Evolutionary conservation across 1,140 invertebrate species (phyloP).

Genomic region (Antheraea mylitta): DNA sequence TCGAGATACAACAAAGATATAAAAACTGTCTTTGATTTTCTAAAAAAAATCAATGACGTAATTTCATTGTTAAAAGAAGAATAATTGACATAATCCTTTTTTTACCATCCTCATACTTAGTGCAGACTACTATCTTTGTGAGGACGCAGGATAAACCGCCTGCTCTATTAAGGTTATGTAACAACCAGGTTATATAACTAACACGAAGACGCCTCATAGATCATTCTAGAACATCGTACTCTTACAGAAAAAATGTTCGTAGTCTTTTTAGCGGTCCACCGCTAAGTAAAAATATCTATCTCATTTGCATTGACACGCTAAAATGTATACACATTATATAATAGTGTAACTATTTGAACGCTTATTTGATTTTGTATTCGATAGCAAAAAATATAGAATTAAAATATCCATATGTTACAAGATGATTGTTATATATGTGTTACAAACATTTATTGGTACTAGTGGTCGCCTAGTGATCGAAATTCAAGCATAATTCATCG

Average conservation of each 20-base stretch:
- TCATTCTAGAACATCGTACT: not conserved
- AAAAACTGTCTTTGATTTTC: not conserved
- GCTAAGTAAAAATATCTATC: conserved; percentile 1
- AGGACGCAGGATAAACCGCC: too few species aligned
- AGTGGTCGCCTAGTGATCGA: too few species aligned
- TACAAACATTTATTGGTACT: too few species aligned
- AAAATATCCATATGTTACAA: not conserved
- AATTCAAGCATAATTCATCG: too few species aligned
- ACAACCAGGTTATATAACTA: not conserved
- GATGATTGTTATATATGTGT: too few species aligned
- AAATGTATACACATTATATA: conserved; percentile 1
- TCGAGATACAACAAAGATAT: not conserved
- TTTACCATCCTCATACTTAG: too few species aligned
- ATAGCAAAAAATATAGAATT: not conserved
- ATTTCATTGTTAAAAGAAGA: too few species aligned
- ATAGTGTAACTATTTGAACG: not conserved
- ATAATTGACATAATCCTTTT: too few species aligned
- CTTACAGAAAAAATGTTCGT: not conserved
- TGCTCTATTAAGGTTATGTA: not conserved
- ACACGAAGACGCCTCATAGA: not conserved
- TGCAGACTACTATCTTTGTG: too few species aligned
- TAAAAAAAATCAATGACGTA: not conserved
- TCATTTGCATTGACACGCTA: conserved; percentile 4
- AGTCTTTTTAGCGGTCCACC: not conserved
- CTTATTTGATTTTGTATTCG: not conserved